A percentile compares a stretch with the other conserved stretches of the same genome.
Conservation (phyloP, 2,113 vertebrate species). For the Prunella himalayana region DNA sequence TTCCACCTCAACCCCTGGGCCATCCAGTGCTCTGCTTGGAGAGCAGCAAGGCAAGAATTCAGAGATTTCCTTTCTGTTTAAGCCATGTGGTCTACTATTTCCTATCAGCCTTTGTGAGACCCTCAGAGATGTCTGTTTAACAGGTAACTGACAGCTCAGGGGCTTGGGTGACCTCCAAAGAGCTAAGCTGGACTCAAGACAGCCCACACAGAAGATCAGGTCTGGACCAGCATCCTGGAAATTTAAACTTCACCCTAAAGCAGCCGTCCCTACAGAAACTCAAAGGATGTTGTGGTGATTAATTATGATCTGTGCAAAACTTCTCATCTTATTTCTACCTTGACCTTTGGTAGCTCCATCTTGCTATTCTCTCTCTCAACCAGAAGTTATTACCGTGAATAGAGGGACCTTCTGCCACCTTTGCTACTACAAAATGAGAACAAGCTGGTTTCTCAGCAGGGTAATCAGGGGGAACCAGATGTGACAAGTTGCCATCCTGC, state of each 20-base stretch:
- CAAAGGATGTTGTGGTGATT: not conserved
- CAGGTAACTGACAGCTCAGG: not conserved
- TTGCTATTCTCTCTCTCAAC: not conserved
- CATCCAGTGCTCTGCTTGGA: not conserved
- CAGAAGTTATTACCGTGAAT: not conserved
- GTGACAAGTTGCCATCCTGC: not conserved
- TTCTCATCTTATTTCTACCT: not conserved
- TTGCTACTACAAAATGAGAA: not conserved
- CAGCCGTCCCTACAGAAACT: not conserved
- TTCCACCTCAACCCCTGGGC: not conserved
- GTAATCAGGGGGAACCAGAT: not conserved
- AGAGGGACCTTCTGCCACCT: constrained; percentile 2
- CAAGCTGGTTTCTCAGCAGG: not conserved
- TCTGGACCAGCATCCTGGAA: not conserved
- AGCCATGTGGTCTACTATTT: not conserved
- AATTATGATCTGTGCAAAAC: not conserved
- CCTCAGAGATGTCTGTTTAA: not conserved
- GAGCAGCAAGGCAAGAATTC: not conserved
- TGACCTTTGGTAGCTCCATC: not conserved
- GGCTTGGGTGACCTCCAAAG: not conserved
- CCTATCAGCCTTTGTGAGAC: not conserved
- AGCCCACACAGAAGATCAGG: not conserved
- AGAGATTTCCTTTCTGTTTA: not conserved
- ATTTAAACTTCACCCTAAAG: not conserved
- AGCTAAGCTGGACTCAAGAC: not conserved